Percentiles rank a stretch among this genome's conserved stretches.
phyloP scores from a whole-genome alignment of 2,888 invertebrate species.

The Linyphia triangularis region DNA sequence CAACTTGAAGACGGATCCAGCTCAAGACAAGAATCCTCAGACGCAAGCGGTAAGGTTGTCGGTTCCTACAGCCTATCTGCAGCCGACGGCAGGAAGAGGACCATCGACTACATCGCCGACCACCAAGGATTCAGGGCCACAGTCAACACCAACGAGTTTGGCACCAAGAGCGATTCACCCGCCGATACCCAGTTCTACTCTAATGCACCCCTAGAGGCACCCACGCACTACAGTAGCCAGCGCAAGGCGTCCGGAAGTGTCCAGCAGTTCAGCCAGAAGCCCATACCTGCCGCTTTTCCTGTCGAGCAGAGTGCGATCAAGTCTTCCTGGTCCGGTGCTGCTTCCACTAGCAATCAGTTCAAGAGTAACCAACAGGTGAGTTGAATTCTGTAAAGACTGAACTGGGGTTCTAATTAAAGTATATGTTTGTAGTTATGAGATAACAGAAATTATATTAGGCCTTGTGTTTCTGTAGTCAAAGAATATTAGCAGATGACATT shows the following conservation, averaged over 20 bases:
- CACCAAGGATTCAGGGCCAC: conserved; percentile 65
- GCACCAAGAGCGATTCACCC: conserved; percentile 63
- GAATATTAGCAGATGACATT: too few relatives aligned
- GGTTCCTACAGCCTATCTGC: conserved; percentile 65
- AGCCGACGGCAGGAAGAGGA: conserved; percentile 64
- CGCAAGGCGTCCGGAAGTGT: background rate
- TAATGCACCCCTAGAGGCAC: conserved; percentile 50
- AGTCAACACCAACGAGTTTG: conserved; percentile 68
- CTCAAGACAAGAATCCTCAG: conserved; percentile 59
- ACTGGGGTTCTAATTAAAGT: too few relatives aligned
- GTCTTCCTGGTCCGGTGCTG: background rate
- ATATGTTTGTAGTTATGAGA: too few relatives aligned
- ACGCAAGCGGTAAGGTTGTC: conserved; percentile 60
- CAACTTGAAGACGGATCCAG: conserved; percentile 69
- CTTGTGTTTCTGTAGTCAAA: too few relatives aligned
- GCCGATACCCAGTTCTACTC: conserved; percentile 59
- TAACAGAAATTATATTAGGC: too few relatives aligned
- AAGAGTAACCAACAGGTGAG: background rate
- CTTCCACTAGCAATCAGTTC: background rate
- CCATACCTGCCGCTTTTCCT: background rate
- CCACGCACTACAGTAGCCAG: conserved; percentile 10
- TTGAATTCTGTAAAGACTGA: too few relatives aligned
- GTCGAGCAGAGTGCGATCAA: conserved; percentile 5
- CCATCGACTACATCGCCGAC: conserved; percentile 77
- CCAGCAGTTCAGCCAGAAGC: background rate